Evolutionary conservation across 2,797 vertebrate species (phyloP).

Genomic region (Oophaga sylvatica): DNA sequence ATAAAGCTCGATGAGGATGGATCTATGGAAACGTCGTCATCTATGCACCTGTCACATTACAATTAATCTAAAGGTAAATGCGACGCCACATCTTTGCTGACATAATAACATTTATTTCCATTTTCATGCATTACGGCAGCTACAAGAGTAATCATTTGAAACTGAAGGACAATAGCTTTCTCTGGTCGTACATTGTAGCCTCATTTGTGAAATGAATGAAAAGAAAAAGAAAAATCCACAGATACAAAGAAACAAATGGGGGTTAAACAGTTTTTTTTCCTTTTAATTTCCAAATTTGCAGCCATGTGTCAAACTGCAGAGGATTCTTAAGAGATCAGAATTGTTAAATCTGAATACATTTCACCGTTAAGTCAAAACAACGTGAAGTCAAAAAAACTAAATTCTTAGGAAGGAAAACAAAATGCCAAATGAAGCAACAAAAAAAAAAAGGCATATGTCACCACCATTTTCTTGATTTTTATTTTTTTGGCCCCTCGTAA

Average conservation of each 20-base stretch:
- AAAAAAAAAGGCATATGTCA: constrained; percentile 9
- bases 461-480: neutral
- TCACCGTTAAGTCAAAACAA: constrained; percentile 65
- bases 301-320: constrained; percentile 64
- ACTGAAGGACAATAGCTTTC: constrained; percentile 72
- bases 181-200: constrained; percentile 72
- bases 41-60: neutral
- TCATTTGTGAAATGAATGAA: constrained; percentile 72
- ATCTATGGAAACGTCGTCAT: neutral
- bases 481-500: constrained; percentile 45
- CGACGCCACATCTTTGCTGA: constrained; percentile 75
- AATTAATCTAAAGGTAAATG: constrained; percentile 61
- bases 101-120: constrained; percentile 79
- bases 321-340: constrained; percentile 62
- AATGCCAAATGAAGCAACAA: constrained; percentile 11
- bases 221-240: constrained; percentile 66
- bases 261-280: constrained; percentile 61
- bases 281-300: constrained; percentile 65
- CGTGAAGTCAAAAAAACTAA: constrained; percentile 48
- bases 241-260: constrained; percentile 71
- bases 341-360: constrained; percentile 63
- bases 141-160: constrained; percentile 74
- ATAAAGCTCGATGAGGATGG: neutral
- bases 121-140: constrained; percentile 76
- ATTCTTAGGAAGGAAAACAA: neutral